Conservation (phyloP, 2,888 invertebrate genomes). For the Crossocerus cetratus region DNA sequence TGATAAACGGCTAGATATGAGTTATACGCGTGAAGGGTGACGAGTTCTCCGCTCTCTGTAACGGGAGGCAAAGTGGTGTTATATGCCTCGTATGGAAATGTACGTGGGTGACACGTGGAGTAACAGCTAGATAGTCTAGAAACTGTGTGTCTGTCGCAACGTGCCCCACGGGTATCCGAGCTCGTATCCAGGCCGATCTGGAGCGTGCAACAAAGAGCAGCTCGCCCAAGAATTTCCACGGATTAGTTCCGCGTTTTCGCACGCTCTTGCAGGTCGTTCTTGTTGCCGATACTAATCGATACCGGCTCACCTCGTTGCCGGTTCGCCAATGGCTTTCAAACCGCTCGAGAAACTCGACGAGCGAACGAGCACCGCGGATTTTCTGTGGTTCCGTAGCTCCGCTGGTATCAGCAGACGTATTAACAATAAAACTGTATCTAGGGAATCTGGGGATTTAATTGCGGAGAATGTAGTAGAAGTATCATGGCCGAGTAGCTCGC, state of each 20-base stretch:
- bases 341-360: too few species aligned
- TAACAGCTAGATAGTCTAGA: not conserved
- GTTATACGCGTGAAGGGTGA: not conserved
- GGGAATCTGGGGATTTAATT: too few species aligned
- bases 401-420: too few species aligned
- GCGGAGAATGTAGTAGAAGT: too few species aligned
- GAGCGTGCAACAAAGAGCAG: conserved; percentile 13
- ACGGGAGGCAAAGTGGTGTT: not conserved
- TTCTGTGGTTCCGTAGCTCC: too few species aligned
- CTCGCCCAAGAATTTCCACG: conserved; percentile 4
- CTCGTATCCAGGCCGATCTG: not conserved
- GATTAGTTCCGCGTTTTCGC: conserved; percentile 14
- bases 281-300: not conserved
- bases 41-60: not conserved
- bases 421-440: too few species aligned
- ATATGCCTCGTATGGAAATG: not conserved
- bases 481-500: too few species aligned
- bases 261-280: not conserved
- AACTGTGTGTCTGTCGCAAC: not conserved
- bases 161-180: not conserved
- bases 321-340: too few species aligned
- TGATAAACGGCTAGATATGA: not conserved
- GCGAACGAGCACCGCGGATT: too few species aligned
- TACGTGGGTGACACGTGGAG: conserved; percentile 5
- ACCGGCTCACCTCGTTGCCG: not conserved